A percentile compares a stretch with the other conserved stretches of the same genome.
Evolutionary conservation across 92 coral and sea anemone species (phyloP).

Genomic region (Porites divaricata): DNA sequence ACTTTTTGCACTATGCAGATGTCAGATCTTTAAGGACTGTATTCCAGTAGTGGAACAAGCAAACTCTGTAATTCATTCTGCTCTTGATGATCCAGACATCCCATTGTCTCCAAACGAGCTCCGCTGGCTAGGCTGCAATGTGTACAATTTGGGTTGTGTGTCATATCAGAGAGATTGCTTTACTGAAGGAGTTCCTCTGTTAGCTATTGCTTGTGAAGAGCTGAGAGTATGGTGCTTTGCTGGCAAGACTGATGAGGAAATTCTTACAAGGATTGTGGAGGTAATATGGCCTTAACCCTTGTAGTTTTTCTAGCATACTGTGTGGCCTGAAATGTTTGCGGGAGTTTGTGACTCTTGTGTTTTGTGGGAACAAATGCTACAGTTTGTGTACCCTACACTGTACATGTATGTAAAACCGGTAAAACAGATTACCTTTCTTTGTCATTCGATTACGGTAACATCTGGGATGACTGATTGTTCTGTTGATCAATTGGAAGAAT

Average conservation of each 20-base stretch:
- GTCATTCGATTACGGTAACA: too few relatives aligned
- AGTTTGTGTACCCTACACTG: too few relatives aligned
- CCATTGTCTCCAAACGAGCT: slow-evolving; percentile 63
- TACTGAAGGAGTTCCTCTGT: slow-evolving; percentile 72
- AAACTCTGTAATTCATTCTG: slow-evolving; percentile 47
- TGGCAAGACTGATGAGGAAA: slow-evolving; percentile 34
- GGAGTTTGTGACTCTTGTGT: too few relatives aligned
- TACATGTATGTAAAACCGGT: too few relatives aligned
- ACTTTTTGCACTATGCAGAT: slow-evolving; percentile 5
- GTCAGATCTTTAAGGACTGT: slow-evolving; percentile 40
- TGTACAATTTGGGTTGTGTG: slow-evolving; percentile 74
- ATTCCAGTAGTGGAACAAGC: slow-evolving; percentile 36
- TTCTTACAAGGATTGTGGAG: slow-evolving; percentile 10
- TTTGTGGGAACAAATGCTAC: too few relatives aligned
- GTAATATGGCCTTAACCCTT: not conserved
- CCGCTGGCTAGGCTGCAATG: slow-evolving; percentile 71
- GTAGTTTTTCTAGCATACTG: not conserved
- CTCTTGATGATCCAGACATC: slow-evolving; percentile 38
- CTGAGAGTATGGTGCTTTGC: slow-evolving; percentile 76
- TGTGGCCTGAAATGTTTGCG: not conserved
- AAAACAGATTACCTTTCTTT: too few relatives aligned
- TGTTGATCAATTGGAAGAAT: too few relatives aligned
- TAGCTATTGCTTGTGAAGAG: slow-evolving; percentile 80
- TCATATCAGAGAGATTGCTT: slow-evolving; percentile 70
- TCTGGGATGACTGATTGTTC: too few relatives aligned